Evolutionary conservation across 2,113 vertebrate genomes (phyloP), one percentile per base, ranked within the genome.

Genomic region (Hydropotes inermis): DNA sequence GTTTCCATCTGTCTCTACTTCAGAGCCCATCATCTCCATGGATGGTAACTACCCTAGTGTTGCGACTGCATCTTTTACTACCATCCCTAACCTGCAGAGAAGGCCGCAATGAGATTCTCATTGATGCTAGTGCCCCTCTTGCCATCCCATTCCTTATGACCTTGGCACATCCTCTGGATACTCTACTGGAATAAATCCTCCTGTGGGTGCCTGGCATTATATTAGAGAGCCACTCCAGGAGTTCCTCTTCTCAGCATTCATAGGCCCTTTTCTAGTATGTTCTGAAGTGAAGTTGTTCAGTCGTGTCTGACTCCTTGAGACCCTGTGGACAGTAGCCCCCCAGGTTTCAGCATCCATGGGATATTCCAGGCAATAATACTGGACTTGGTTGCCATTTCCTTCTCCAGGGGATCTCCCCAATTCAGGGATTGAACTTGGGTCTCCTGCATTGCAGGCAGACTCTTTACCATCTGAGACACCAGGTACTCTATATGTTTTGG

Each of bases 291-390:
- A 36, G 64, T 70, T 70, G n/a, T 19, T 70, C 64, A 70, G n/a
- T 36, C 4, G 0, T 21, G 21, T 74, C 36, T 14, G 21, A 43
- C 70, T 25, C 23, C 21, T 25, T 74, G 36, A 0, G 0, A 74
- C 11, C 21, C 21, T 43, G 14, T 43, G 36, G n/a, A 23, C 1
- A 5, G 19, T 39, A 70, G 23, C 21, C 19, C 36, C 10, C 21
- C 60, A 43, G 11, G 21, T 25, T 43, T 21, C 21, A 14, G 21
- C 12, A 1, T 43, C 36, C 36, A 3, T 74, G 64, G 64, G n/a
- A 36, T 70, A 36, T 36, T 36, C 64, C n/a, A 70, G n/a, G 11
- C 64, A 36, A 36, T 70, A 36, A 36, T 12, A 36, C 19, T 36
- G n/a, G 2, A 70, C 9, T 70, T n/a, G 64, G 19, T 70, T 70